Evolutionary conservation across 2,888 invertebrate species (phyloP).

Genomic region (Brachylomia viminalis): DNA sequence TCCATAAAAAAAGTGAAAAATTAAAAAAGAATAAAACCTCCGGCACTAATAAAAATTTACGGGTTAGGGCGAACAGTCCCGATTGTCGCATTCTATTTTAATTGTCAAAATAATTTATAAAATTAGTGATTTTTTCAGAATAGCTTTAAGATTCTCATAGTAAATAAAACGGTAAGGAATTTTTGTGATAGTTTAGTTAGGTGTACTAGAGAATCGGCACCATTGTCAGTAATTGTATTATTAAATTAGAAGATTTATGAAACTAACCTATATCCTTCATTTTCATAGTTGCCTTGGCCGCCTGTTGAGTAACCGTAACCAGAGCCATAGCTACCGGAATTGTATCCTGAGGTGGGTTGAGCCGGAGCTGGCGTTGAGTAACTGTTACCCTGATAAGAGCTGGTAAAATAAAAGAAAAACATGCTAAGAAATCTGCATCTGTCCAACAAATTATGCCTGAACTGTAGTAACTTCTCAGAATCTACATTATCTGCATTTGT

Average conservation of each 20-base stretch:
- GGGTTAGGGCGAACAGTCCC: no score
- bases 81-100: no score
- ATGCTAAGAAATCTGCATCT: background rate
- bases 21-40: no score
- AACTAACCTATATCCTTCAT: slow-evolving; percentile 84
- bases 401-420: slow-evolving; percentile 60
- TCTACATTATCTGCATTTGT: slow-evolving; percentile 83
- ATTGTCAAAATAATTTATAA: no score
- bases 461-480: slow-evolving; percentile 73
- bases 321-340: slow-evolving; percentile 80
- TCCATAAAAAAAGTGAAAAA: no score
- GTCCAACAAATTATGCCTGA: background rate
- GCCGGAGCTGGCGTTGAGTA: slow-evolving; percentile 81
- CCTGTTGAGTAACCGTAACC: slow-evolving; percentile 85
- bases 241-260: slow-evolving; percentile 11
- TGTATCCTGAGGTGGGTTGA: slow-evolving; percentile 79
- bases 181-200: no score
- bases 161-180: no score
- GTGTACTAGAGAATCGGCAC: no score
- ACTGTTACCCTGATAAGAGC: slow-evolving; percentile 83
- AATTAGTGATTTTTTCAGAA: no score
- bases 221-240: background rate
- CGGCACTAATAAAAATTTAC: no score
- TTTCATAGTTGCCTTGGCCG: slow-evolving; percentile 82
- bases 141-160: no score